Evolutionary conservation across 2,797 vertebrate genomes (phyloP).

Genomic region (Oreochromis grahami): DNA sequence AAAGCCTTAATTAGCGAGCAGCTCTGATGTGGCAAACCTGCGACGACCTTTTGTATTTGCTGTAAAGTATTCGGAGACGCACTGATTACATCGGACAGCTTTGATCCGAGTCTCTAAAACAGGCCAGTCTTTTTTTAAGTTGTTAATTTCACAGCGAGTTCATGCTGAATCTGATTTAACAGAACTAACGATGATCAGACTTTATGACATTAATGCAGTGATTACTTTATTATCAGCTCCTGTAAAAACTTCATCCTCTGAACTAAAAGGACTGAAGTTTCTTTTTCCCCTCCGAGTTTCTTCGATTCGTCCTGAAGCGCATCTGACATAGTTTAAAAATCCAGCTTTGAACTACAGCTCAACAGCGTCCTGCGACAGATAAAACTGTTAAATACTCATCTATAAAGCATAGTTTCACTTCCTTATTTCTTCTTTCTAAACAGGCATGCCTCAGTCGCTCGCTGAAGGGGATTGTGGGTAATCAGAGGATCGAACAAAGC

Average conservation of each 20-base stretch:
- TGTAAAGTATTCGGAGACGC: background rate
- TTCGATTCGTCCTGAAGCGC: background rate
- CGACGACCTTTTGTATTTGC: background rate
- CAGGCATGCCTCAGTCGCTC: background rate
- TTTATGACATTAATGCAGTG: background rate
- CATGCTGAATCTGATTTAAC: background rate
- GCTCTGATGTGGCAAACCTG: background rate
- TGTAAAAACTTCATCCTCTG: background rate
- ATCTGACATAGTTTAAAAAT: background rate
- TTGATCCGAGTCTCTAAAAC: background rate
- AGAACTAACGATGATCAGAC: background rate
- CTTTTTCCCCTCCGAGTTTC: rapidly evolving
- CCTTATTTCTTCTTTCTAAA: background rate
- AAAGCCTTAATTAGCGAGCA: background rate
- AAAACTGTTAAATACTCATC: background rate
- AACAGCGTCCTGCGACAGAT: rapidly evolving
- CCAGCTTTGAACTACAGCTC: background rate
- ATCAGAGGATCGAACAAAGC: background rate
- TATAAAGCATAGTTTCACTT: background rate
- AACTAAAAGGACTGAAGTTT: background rate
- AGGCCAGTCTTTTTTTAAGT: background rate
- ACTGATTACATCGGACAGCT: background rate
- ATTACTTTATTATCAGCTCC: background rate
- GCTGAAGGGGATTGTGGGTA: slow-evolving; percentile 4
- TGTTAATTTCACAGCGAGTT: background rate